These are phyloP conservation scores for Drosophila guanche DNA, from an alignment of 1,140 invertebrate species.

Conservation along the genomic window DNA sequence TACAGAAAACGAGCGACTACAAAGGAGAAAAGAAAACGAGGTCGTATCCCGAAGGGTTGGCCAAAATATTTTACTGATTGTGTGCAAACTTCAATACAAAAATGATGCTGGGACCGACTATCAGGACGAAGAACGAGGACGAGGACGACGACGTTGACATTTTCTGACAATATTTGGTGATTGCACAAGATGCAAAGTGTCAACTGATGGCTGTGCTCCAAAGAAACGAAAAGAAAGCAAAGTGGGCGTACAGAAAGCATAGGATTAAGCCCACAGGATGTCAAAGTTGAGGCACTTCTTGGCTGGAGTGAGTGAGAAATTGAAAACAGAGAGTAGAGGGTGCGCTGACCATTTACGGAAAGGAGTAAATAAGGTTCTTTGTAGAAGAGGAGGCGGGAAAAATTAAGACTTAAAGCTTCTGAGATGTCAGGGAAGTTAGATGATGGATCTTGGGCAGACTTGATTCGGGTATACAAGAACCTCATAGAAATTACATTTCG, in stretches of 20 bases:
- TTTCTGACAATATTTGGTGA: slow-evolving; percentile 79
- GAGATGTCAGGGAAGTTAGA: no score
- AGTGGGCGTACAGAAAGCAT: neutral
- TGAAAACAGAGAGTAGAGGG: slow-evolving; percentile 7
- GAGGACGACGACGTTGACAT: slow-evolving; percentile 61
- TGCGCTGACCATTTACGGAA: slow-evolving; percentile 27
- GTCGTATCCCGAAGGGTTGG: slow-evolving; percentile 77
- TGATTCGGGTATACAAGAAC: no score
- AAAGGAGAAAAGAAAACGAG: slow-evolving; percentile 73
- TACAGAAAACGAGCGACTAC: slow-evolving; percentile 50
- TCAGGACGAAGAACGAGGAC: slow-evolving; percentile 28
- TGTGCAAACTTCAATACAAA: slow-evolving; percentile 82
- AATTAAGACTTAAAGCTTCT: slow-evolving; percentile 1
- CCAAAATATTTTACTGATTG: slow-evolving; percentile 82
- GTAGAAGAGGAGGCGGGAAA: neutral
- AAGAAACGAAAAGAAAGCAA: slow-evolving; percentile 30
- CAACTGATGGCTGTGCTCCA: slow-evolving; percentile 54
- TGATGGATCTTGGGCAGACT: no score
- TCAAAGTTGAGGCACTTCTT: slow-evolving; percentile 12
- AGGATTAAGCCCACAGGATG: slow-evolving; percentile 13
- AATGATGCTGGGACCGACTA: slow-evolving; percentile 58
- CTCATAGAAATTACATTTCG: no score
- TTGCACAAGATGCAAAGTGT: slow-evolving; percentile 82
- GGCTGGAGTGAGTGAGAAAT: neutral
- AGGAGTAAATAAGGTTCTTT: slow-evolving; percentile 7